Conservation (phyloP, 2,888 invertebrate genomes). For the Galeruca laticollis region DNA sequence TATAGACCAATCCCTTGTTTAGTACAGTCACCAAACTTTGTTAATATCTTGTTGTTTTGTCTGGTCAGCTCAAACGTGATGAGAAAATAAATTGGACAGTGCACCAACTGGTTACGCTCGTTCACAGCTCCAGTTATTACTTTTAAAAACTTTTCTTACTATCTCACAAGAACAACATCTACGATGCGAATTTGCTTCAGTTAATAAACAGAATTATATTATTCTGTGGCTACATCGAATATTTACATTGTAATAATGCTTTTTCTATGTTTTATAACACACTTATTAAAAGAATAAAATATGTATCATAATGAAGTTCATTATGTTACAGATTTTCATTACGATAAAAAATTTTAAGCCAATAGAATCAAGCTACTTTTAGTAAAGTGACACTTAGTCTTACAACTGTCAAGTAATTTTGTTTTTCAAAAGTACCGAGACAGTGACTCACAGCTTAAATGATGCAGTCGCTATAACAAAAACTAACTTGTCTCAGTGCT, state of each 20-base stretch:
- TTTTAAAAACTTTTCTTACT: conserved; percentile 41
- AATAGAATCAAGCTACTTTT: no score
- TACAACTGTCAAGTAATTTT: no score
- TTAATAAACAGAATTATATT: neutral
- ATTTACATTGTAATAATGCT: neutral
- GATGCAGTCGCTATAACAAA: no score
- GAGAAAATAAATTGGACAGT: conserved; percentile 55
- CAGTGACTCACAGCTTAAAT: no score
- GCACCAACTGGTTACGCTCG: conserved; percentile 44
- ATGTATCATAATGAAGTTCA: no score
- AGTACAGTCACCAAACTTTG: conserved; percentile 56
- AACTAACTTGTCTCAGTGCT: no score
- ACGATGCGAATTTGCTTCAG: conserved; percentile 6
- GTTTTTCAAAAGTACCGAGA: no score
- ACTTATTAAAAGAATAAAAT: no score
- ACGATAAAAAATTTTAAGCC: no score
- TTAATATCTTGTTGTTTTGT: conserved; percentile 61
- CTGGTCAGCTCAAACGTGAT: conserved; percentile 55
- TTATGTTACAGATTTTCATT: no score
- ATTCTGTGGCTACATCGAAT: neutral
- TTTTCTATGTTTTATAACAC: neutral
- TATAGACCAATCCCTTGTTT: conserved; percentile 48
- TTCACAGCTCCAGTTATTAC: conserved; percentile 45
- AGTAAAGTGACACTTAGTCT: no score
- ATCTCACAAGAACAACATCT: conserved; percentile 22